Percentiles rank a stretch among this genome's conserved stretches.
Evolutionary conservation across 2,797 vertebrate species (phyloP).

Genomic region (Poeciliopsis paucimaculata): DNA sequence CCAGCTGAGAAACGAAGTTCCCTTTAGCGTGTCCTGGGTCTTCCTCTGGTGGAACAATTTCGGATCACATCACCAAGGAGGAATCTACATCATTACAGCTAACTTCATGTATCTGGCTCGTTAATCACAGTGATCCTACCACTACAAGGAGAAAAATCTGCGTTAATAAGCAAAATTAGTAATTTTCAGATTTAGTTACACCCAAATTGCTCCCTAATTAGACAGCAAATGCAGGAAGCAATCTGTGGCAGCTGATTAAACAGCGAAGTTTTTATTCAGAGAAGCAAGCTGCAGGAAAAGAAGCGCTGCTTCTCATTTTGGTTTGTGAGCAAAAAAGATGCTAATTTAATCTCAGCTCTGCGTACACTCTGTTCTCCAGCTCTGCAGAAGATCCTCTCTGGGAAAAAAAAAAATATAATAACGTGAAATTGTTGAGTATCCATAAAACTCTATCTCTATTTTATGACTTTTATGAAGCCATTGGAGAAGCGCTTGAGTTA

Average conservation of each 20-base stretch:
- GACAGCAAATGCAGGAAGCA: not conserved
- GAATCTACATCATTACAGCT: slow-evolving; percentile 10
- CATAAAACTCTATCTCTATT: slow-evolving; percentile 28
- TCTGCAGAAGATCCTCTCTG: slow-evolving; percentile 11
- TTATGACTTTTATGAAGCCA: slow-evolving; percentile 31
- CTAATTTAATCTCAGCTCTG: slow-evolving; percentile 20
- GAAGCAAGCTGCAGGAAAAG: slow-evolving; percentile 7
- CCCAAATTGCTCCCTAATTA: slow-evolving; percentile 38
- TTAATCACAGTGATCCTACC: slow-evolving; percentile 34
- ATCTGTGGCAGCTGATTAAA: slow-evolving; percentile 19
- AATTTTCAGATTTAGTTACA: slow-evolving; percentile 2
- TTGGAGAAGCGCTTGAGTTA: not conserved
- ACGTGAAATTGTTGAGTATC: slow-evolving; percentile 24
- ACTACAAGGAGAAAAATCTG: not conserved
- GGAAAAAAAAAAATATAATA: slow-evolving; percentile 17
- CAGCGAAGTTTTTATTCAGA: not conserved
- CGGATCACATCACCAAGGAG: no score
- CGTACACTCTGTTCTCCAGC: not conserved
- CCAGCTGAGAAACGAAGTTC: no score
- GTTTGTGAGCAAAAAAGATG: slow-evolving; percentile 6
- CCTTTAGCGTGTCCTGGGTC: no score
- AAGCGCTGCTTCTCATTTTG: not conserved
- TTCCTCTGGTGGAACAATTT: no score
- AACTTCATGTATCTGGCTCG: slow-evolving; percentile 30
- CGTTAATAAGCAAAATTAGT: slow-evolving; percentile 19